phyloP scores from a whole-genome alignment of 1,140 invertebrate species.

The Archivesica marissinica region DNA sequence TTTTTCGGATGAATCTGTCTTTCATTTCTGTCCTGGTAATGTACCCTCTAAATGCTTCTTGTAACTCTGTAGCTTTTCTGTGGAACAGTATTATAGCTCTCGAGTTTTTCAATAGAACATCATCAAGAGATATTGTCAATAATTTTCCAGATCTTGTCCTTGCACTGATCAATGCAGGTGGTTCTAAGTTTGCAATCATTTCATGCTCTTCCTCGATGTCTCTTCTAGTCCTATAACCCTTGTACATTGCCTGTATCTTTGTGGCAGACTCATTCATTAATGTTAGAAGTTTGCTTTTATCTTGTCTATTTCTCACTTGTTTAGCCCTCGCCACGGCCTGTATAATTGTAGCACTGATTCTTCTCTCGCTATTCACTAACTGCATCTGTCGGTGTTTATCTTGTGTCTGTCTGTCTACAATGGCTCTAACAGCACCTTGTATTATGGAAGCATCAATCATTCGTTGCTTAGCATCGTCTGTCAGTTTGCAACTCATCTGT shows the following conservation, averaged over 20 bases:
- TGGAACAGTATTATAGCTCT: constrained; percentile 57
- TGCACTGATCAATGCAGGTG: constrained; percentile 25
- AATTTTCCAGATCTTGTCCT: constrained; percentile 38
- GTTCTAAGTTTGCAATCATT: constrained; percentile 46
- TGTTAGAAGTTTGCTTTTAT: not conserved
- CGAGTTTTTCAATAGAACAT: constrained; percentile 26
- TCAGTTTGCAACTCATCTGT: constrained; percentile 6
- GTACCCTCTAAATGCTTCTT: constrained; percentile 47
- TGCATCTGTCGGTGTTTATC: not conserved
- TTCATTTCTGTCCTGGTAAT: constrained; percentile 28
- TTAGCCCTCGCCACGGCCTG: constrained; percentile 38
- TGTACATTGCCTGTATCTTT: constrained; percentile 51
- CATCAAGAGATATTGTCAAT: constrained; percentile 43
- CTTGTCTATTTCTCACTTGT: not conserved
- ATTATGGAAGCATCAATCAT: not conserved
- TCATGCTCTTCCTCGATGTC: constrained; percentile 37
- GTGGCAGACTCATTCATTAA: constrained; percentile 25
- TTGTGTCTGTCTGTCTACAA: not conserved
- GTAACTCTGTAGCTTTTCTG: constrained; percentile 39
- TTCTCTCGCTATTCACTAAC: not conserved
- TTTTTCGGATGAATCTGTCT: constrained; percentile 31
- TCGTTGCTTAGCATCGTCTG: constrained; percentile 13
- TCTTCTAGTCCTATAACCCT: constrained; percentile 31
- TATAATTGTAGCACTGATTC: constrained; percentile 11
- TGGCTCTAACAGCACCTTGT: constrained; percentile 5